Conservation (phyloP, 2,113 vertebrate genomes). For the Neofelis nebulosa region DNA sequence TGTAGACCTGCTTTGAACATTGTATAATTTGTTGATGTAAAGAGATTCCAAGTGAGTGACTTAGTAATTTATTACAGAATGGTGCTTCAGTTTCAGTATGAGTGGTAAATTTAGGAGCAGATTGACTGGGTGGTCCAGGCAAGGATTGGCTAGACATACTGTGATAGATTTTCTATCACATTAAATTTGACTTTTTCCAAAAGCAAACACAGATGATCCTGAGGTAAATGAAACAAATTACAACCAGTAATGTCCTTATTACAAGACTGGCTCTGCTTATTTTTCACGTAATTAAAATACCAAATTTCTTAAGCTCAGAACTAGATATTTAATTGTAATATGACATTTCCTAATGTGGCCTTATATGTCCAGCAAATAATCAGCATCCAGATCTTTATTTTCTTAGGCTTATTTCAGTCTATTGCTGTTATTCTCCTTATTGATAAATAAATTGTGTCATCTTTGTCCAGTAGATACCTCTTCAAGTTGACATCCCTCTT, state of each 20-base stretch:
- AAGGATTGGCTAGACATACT: slow-evolving; percentile 27
- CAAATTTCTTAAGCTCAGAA: slow-evolving; percentile 18
- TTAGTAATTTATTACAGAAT: slow-evolving; percentile 31
- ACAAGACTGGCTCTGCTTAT: neutral
- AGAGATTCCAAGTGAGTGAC: neutral
- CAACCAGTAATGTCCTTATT: neutral
- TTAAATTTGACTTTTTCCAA: slow-evolving; percentile 52
- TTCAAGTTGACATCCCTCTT: neutral
- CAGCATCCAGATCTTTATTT: neutral
- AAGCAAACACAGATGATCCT: slow-evolving; percentile 71
- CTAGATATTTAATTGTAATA: neutral
- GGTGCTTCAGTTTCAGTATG: slow-evolving; percentile 22
- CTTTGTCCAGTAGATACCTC: neutral
- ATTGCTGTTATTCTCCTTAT: neutral
- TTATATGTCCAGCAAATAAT: neutral
- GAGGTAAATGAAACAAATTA: slow-evolving; percentile 52
- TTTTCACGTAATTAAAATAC: slow-evolving; percentile 41
- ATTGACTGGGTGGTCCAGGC: slow-evolving; percentile 12
- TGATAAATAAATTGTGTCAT: neutral
- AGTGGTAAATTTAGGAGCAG: neutral
- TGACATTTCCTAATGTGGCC: neutral
- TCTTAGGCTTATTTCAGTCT: neutral
- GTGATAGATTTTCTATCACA: slow-evolving; percentile 62
- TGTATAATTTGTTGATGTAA: neutral
- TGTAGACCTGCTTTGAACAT: neutral